phyloP scores from a whole-genome alignment of 2,888 invertebrate genomes.

The Endomychus coccineus region DNA sequence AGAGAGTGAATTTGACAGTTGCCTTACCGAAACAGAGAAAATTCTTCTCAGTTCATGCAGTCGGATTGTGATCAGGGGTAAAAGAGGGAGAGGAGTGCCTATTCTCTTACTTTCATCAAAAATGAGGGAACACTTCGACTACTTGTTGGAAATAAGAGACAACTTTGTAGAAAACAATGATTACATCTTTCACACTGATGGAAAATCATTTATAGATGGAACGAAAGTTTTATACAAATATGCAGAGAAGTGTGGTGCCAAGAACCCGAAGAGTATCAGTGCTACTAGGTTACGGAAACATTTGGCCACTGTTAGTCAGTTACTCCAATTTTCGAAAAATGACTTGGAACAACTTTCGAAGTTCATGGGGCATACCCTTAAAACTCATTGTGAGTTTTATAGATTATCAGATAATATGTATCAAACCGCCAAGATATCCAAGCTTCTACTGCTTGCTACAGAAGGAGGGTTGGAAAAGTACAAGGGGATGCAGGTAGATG shows the following conservation, averaged over 20 bases:
- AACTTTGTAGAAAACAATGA: slow-evolving; percentile 16
- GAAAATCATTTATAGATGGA: slow-evolving; percentile 18
- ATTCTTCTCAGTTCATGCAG: slow-evolving; percentile 11
- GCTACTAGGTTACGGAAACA: slow-evolving; percentile 21
- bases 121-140: slow-evolving; percentile 12
- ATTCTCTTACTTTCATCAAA: neutral
- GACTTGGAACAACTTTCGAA: slow-evolving; percentile 19
- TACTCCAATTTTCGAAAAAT: slow-evolving; percentile 16
- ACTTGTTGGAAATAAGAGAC: slow-evolving; percentile 13
- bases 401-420: slow-evolving; percentile 18
- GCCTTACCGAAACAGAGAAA: slow-evolving; percentile 13
- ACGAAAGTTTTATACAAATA: slow-evolving; percentile 21
- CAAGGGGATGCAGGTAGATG: slow-evolving; percentile 10
- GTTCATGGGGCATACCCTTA: slow-evolving; percentile 21
- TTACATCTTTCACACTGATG: slow-evolving; percentile 16
- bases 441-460: slow-evolving; percentile 9
- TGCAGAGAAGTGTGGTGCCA: slow-evolving; percentile 15
- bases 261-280: slow-evolving; percentile 8
- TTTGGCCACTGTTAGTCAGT: slow-evolving; percentile 17
- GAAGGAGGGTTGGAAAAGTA: slow-evolving; percentile 7
- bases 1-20: slow-evolving; percentile 10
- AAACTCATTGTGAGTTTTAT: slow-evolving; percentile 17
- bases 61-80: slow-evolving; percentile 14
- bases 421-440: slow-evolving; percentile 21
- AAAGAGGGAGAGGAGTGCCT: slow-evolving; percentile 12